Percentiles rank a stretch among this genome's conserved stretches.
Evolutionary conservation across 2,113 vertebrate species (phyloP).

Genomic region (Phaethon lepturus): DNA sequence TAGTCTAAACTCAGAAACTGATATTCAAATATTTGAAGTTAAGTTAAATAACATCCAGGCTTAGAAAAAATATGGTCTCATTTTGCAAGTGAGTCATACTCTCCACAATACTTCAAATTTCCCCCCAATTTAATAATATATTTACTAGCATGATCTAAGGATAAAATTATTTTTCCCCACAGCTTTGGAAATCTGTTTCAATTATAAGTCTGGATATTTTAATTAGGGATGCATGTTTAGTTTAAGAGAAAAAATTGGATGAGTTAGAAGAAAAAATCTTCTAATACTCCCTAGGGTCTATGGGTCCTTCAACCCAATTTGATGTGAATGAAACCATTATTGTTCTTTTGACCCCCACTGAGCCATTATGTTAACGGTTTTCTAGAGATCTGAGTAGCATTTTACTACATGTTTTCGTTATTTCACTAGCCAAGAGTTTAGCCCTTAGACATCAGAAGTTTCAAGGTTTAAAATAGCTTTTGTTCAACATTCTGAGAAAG

Average conservation of each 20-base stretch:
- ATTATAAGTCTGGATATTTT: neutral
- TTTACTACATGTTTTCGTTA: neutral
- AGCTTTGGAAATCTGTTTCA: neutral
- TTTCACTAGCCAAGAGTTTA: neutral
- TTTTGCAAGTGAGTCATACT: neutral
- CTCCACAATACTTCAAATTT: neutral
- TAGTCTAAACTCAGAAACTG: neutral
- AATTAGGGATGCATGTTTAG: neutral
- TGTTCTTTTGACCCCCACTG: constrained; percentile 39
- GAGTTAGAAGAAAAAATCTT: constrained; percentile 21
- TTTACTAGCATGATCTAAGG: neutral
- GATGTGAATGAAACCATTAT: constrained; percentile 61
- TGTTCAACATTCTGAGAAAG: neutral
- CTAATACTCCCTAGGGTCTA: neutral
- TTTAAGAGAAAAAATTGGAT: neutral
- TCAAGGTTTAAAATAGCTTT: neutral
- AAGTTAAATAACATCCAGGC: neutral
- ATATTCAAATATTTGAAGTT: neutral
- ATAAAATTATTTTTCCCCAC: neutral
- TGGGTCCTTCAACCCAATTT: constrained; percentile 62
- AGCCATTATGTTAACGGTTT: neutral
- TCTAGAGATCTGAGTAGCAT: neutral
- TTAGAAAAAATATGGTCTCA: rapidly evolving
- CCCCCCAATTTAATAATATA: neutral
- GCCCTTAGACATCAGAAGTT: neutral